These are phyloP conservation scores for Borostomias antarcticus DNA, from an alignment of 2,797 vertebrate genomes.

Conservation along the genomic window DNA sequence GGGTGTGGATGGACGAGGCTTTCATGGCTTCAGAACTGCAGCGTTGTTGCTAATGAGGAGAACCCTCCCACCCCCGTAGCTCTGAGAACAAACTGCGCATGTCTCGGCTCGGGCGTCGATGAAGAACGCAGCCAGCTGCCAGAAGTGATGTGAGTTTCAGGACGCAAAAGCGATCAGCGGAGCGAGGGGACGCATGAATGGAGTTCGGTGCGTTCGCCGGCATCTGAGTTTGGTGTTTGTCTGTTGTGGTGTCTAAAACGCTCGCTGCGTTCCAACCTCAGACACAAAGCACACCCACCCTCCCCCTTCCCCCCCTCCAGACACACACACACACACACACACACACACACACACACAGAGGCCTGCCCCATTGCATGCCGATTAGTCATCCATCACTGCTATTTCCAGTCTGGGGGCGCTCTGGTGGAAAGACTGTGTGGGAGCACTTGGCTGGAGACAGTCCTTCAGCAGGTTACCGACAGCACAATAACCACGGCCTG, in stretches of 20 bases:
- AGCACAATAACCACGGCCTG: slow-evolving; percentile 31
- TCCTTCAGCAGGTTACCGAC: slow-evolving; percentile 17
- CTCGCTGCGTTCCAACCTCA: background rate
- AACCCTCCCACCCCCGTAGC: too few relatives aligned
- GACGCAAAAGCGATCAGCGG: too few relatives aligned
- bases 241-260: too few relatives aligned
- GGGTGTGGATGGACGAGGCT: too few relatives aligned
- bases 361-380: slow-evolving; percentile 62
- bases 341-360: slow-evolving; percentile 41
- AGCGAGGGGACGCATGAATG: too few relatives aligned
- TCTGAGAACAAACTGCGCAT: too few relatives aligned
- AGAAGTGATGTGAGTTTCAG: too few relatives aligned
- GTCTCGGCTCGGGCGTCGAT: too few relatives aligned
- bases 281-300: slow-evolving; percentile 1
- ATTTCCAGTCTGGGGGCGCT: slow-evolving; percentile 65
- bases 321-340: slow-evolving; percentile 11
- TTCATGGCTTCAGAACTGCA: too few relatives aligned
- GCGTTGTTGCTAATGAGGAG: too few relatives aligned
- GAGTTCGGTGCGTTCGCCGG: too few relatives aligned
- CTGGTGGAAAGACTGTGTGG: slow-evolving; percentile 29
- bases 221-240: background rate
- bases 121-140: too few relatives aligned
- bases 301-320: background rate
- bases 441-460: slow-evolving; percentile 38
- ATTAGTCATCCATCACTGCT: slow-evolving; percentile 76